Evolutionary conservation across 1,140 invertebrate species (phyloP), one percentile per base, ranked within the genome.

Genomic region (Teleopsis dalmanni): DNA sequence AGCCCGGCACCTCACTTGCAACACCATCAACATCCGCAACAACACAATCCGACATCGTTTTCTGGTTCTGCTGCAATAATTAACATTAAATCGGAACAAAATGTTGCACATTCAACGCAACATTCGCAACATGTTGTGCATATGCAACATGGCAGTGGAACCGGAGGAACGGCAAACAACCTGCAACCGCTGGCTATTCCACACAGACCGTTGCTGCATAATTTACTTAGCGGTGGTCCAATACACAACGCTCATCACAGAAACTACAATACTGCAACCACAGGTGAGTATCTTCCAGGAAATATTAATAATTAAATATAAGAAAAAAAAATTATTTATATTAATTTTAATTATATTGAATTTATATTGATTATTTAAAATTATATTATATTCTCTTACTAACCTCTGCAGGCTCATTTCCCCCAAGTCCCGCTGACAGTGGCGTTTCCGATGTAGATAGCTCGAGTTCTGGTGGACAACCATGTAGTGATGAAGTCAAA

Each of bases 371-470:
- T n/a, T n/a, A n/a, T n/a, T n/a, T n/a, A n/a, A n/a, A n/a, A 8
- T 29, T 29, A 13, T 29, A 29, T 8, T 29, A n/a, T n/a, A n/a
- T n/a, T n/a, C n/a, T n/a, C n/a, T 40, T 27, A 11, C n/a, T 34
- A 18, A 36, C 42, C 13, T 26, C 46, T 37, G 21, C 52, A 82
- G 91, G 89, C 74, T 95, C 93, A 62, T 81, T 96, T 66, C 95
- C 94, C 52, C 93, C 93, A 25, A 95, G 91, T 73, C 94, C 95
- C 47, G 92, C 94, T 11, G 93, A 97, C 76, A 95, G 91, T 61
- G 94, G 95, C 48, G 93, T 96, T 13, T 95, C 91, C 34, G 93
- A 97, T 74, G 91, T 96, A 54, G 92, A 97, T 73, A 92, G 88
- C 58, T 93, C 89, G 54, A 92, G 88, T 59, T 90, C 88, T 50